Conservation (phyloP, 2,113 vertebrate species). For the Megaceryle maxima region DNA sequence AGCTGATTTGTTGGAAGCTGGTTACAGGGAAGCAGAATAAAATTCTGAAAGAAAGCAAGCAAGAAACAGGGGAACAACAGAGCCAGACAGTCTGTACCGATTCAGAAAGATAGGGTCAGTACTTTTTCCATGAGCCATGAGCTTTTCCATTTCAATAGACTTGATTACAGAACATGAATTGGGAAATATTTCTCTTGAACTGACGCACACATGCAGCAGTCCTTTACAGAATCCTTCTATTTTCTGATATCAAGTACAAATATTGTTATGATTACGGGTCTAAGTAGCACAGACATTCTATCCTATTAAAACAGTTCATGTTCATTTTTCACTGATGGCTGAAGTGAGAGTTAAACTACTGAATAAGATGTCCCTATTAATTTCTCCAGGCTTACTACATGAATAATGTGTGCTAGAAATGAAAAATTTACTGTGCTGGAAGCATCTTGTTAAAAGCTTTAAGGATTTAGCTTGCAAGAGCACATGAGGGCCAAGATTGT, state of each 20-base stretch:
- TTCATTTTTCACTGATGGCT: neutral
- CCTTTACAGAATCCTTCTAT: neutral
- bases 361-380: neutral
- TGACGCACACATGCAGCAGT: accelerated
- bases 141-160: neutral
- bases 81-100: slow-evolving; percentile 22
- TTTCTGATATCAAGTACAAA: neutral
- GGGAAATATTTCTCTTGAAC: neutral
- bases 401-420: neutral
- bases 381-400: neutral
- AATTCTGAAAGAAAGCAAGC: neutral
- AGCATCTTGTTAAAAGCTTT: neutral
- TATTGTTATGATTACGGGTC: neutral
- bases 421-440: neutral
- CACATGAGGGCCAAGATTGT: neutral
- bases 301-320: neutral
- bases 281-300: neutral
- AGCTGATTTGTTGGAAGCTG: slow-evolving; percentile 67
- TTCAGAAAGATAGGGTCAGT: neutral
- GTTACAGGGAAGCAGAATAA: slow-evolving; percentile 38
- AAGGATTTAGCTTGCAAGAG: neutral
- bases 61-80: slow-evolving; percentile 33
- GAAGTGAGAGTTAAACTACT: neutral
- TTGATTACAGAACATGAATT: neutral
- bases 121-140: neutral